These are phyloP conservation scores for Mamestra configurata DNA, from an alignment of 1,140 invertebrate species.

Conservation along the genomic window DNA sequence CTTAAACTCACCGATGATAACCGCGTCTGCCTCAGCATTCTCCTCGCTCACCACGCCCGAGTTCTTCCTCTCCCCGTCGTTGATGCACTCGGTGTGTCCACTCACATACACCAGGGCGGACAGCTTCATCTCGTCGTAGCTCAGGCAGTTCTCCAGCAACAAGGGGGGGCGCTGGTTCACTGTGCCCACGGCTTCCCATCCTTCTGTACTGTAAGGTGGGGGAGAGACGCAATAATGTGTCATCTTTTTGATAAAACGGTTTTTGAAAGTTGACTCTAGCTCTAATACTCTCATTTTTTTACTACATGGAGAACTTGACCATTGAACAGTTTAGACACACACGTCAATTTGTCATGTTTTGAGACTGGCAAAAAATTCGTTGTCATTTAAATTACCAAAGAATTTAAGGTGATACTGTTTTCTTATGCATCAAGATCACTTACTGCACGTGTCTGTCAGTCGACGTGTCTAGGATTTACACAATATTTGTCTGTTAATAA, in stretches of 20 bases:
- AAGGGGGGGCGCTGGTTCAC: constrained; percentile 79
- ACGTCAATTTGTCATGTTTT: too few species aligned
- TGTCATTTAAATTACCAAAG: too few species aligned
- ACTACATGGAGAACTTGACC: too few species aligned
- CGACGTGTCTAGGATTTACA: too few species aligned
- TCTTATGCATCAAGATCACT: too few species aligned
- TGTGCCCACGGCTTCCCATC: constrained; percentile 80
- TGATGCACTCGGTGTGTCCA: constrained; percentile 90
- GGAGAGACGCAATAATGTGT: not conserved
- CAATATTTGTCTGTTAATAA: too few species aligned
- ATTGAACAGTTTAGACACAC: too few species aligned
- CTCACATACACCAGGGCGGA: constrained; percentile 90
- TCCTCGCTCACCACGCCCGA: constrained; percentile 83
- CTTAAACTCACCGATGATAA: constrained; percentile 74
- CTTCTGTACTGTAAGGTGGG: constrained; percentile 63
- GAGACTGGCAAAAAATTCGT: too few species aligned
- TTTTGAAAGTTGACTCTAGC: not conserved
- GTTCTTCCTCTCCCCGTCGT: constrained; percentile 90
- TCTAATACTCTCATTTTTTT: not conserved
- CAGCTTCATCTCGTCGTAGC: constrained; percentile 90
- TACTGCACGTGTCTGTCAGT: too few species aligned
- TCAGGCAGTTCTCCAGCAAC: constrained; percentile 86
- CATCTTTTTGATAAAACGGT: not conserved
- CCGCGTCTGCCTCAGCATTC: constrained; percentile 65
- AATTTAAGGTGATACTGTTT: too few species aligned